Evolutionary conservation across 1,140 invertebrate species (phyloP).

Genomic region (Temnothorax longispinosus): DNA sequence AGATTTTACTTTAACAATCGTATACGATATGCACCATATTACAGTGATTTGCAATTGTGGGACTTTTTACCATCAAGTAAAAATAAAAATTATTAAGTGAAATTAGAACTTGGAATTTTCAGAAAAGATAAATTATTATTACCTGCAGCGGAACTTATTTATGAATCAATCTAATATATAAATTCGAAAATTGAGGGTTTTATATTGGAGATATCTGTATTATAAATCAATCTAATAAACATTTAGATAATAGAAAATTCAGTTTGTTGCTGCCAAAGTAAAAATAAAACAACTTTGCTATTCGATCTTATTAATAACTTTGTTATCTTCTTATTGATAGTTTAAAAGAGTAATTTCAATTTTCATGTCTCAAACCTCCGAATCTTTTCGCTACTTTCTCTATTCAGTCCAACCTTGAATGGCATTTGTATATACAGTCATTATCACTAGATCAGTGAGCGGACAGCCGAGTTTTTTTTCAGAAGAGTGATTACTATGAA

Average conservation of each 20-base stretch:
- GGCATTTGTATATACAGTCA: conserved; percentile 42
- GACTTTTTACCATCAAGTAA: not conserved
- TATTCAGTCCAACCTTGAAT: conserved; percentile 51
- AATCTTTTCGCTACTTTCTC: conserved; percentile 28
- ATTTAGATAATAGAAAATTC: conserved; percentile 5
- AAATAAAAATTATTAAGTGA: not conserved
- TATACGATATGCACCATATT: not conserved
- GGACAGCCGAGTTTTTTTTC: not conserved
- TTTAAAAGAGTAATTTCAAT: conserved; percentile 21
- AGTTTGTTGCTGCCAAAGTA: not conserved
- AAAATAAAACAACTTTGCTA: not conserved
- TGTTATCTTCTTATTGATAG: not conserved
- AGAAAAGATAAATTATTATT: not conserved
- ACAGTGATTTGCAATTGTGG: not conserved
- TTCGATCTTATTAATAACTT: not conserved
- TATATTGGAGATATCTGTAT: not conserved
- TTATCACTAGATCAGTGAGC: conserved; percentile 39
- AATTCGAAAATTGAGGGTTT: not conserved
- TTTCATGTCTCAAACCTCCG: not conserved
- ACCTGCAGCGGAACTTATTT: not conserved
- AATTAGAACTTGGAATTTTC: not conserved
- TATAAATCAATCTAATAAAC: not conserved
- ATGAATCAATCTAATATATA: not conserved
- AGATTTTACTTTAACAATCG: not conserved
- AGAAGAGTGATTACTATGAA: not conserved